phyloP scores from a whole-genome alignment of 2,113 vertebrate species.

The Calidris pugnax region DNA sequence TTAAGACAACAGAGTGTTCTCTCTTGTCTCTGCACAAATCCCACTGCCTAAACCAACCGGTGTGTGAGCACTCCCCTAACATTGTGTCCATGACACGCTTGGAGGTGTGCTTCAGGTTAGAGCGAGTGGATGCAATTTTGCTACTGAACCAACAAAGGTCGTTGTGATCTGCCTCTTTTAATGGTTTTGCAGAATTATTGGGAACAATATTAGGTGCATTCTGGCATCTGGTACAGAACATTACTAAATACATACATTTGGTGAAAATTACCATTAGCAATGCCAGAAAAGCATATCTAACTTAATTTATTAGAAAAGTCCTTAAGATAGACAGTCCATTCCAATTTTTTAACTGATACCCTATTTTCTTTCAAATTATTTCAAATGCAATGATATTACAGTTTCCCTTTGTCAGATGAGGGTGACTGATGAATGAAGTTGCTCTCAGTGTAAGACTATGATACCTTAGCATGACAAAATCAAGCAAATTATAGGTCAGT shows the following conservation, averaged over 20 bases:
- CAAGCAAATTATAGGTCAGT: not conserved
- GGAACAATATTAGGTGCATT: not conserved
- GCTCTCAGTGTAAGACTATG: not conserved
- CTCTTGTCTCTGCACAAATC: not conserved
- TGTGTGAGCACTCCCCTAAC: not conserved
- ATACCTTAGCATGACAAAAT: not conserved
- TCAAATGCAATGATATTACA: not conserved
- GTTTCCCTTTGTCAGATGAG: not conserved
- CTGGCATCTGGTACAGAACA: not conserved
- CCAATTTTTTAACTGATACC: not conserved
- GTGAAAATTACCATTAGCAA: not conserved
- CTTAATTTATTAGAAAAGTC: not conserved
- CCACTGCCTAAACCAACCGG: not conserved
- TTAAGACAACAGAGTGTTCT: not conserved
- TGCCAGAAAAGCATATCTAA: not conserved
- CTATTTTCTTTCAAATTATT: not conserved
- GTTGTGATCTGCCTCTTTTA: not conserved
- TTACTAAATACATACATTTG: not conserved
- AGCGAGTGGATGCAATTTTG: not conserved
- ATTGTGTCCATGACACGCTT: accelerated
- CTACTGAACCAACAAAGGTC: not conserved
- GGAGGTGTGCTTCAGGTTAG: not conserved
- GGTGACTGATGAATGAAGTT: not conserved
- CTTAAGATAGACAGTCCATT: not conserved
- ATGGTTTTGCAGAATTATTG: not conserved